Percentiles rank a stretch among this genome's conserved stretches.
Evolutionary conservation across 92 coral and sea anemone species (phyloP).

Genomic region (Phymanthus crucifer): DNA sequence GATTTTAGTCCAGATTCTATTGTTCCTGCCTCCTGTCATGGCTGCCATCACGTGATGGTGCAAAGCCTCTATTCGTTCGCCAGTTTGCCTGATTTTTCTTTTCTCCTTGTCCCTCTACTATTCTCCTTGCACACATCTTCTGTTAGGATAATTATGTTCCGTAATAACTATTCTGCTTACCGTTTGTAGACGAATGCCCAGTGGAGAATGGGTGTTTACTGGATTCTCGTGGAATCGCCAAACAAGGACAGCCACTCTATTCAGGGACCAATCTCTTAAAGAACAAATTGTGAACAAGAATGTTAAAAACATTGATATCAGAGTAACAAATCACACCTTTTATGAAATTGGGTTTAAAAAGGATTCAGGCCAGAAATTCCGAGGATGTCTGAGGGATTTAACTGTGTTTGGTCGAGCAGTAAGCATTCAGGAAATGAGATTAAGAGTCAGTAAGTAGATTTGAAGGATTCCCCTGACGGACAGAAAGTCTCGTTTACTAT

Average conservation of each 20-base stretch:
- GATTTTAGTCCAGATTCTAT: no score
- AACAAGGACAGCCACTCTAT: conserved; percentile 21
- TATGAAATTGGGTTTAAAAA: conserved; percentile 54
- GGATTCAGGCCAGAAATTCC: conserved; percentile 32
- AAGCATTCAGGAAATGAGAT: conserved; percentile 20
- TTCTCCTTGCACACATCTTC: no score
- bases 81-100: no score
- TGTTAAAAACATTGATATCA: conserved; percentile 30
- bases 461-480: no score
- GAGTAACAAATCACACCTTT: conserved; percentile 46
- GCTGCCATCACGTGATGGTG: no score
- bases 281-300: background rate
- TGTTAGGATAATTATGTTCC: background rate
- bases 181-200: background rate
- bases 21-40: background rate
- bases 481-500: no score
- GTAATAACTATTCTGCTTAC: background rate
- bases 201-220: conserved; percentile 37
- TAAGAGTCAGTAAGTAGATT: conserved; percentile 40
- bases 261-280: background rate
- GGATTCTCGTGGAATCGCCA: conserved; percentile 47
- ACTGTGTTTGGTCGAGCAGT: conserved; percentile 37
- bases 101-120: no score
- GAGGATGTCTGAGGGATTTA: conserved; percentile 51
- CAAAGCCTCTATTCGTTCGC: background rate